These are phyloP conservation scores for Leptarthrus brevirostris DNA, from an alignment of 2,888 invertebrate species.

Conservation along the genomic window DNA sequence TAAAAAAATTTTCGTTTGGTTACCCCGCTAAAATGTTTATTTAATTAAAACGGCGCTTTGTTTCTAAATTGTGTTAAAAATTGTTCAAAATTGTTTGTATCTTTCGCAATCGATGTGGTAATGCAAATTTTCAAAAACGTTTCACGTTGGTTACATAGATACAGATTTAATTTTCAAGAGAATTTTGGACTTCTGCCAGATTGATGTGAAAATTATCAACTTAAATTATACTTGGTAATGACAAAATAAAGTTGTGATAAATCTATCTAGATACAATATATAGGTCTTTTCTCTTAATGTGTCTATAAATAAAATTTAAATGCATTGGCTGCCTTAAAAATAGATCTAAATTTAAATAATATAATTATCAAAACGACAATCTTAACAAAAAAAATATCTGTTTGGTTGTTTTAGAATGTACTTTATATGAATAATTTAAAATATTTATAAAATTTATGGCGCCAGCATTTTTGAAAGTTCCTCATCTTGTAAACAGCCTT, in stretches of 20 bases:
- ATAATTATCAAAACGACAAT: constrained; percentile 30
- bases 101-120: constrained; percentile 8
- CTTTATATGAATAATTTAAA: constrained; percentile 13
- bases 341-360: constrained; percentile 24
- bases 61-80: constrained; percentile 18
- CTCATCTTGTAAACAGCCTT: constrained; percentile 97
- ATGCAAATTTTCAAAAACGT: neutral
- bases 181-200: constrained; percentile 29
- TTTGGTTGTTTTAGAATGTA: constrained; percentile 35
- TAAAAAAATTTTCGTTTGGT: constrained; percentile 37
- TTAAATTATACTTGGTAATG: constrained; percentile 9
- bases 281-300: constrained; percentile 37
- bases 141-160: neutral
- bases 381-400: constrained; percentile 7
- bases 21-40: neutral
- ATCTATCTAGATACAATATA: constrained; percentile 41
- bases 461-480: constrained; percentile 95
- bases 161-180: neutral
- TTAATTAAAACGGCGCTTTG: constrained; percentile 15
- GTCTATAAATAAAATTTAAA: constrained; percentile 39
- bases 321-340: constrained; percentile 42
- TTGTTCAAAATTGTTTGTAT: constrained; percentile 12
- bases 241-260: constrained; percentile 29
- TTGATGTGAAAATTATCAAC: constrained; percentile 30
- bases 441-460: constrained; percentile 73